Evolutionary conservation across 2,888 invertebrate genomes (phyloP).

Genomic region (Lysandra bellargus): DNA sequence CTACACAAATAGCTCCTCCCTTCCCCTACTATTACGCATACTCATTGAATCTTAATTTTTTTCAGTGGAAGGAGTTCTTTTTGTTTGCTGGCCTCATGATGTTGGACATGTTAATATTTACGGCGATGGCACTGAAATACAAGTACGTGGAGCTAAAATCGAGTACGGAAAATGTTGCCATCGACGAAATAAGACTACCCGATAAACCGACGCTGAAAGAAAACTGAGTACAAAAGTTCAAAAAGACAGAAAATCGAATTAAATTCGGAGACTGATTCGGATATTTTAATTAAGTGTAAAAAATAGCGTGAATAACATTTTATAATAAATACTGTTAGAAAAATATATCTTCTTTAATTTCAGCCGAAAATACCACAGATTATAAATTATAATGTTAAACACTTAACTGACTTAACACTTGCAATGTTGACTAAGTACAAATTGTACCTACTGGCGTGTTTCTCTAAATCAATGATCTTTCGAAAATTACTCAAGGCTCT

Average conservation of each 20-base stretch:
- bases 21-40: no score
- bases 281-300: conserved; percentile 26
- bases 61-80: conserved; percentile 91
- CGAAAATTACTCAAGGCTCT: no score
- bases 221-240: conserved; percentile 33
- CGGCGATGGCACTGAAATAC: conserved; percentile 89
- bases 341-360: neutral
- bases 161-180: conserved; percentile 56
- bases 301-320: conserved; percentile 14
- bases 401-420: no score
- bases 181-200: conserved; percentile 61
- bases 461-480: no score
- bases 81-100: conserved; percentile 93
- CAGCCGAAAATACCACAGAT: neutral
- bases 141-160: conserved; percentile 81
- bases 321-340: neutral
- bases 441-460: no score
- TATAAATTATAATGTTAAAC: no score
- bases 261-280: conserved; percentile 32
- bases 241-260: conserved; percentile 20
- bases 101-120: conserved; percentile 90
- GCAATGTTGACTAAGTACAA: no score
- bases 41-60: conserved; percentile 5
- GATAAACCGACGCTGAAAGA: conserved; percentile 49
- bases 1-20: no score